These are phyloP conservation scores for Sebastes variabilis DNA, from an alignment of 2,797 vertebrate species.

Conservation along the genomic window DNA sequence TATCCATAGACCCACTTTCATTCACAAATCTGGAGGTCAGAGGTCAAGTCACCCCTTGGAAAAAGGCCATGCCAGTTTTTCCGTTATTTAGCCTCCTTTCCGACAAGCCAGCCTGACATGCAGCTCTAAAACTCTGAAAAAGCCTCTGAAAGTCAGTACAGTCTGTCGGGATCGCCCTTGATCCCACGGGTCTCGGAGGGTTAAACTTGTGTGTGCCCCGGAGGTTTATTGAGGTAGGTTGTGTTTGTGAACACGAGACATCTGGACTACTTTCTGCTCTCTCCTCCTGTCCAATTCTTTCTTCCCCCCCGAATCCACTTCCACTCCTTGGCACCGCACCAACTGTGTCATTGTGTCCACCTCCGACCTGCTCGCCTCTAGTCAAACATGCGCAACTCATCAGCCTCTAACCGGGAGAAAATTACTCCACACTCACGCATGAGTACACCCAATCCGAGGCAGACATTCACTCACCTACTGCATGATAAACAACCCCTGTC, in stretches of 20 bases:
- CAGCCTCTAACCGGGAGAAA: slow-evolving; percentile 44
- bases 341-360: slow-evolving; percentile 31
- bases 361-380: slow-evolving; percentile 41
- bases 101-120: too few species aligned
- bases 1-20: too few species aligned
- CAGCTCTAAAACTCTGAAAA: too few species aligned
- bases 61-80: accelerated
- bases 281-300: background rate
- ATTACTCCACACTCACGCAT: slow-evolving; percentile 40
- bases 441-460: slow-evolving; percentile 29
- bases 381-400: slow-evolving; percentile 63
- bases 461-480: slow-evolving; percentile 38
- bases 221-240: slow-evolving; percentile 2
- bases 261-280: slow-evolving; percentile 5
- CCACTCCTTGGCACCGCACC: background rate
- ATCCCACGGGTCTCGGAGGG: too few species aligned
- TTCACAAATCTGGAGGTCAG: too few species aligned
- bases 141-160: too few species aligned
- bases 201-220: background rate
- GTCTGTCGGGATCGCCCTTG: too few species aligned
- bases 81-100: too few species aligned
- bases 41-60: too few species aligned
- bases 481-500: slow-evolving; percentile 38
- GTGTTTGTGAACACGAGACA: slow-evolving; percentile 16
- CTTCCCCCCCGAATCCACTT: background rate